Conservation (phyloP, 1,140 invertebrate genomes). For the Scylla paramamosain region DNA sequence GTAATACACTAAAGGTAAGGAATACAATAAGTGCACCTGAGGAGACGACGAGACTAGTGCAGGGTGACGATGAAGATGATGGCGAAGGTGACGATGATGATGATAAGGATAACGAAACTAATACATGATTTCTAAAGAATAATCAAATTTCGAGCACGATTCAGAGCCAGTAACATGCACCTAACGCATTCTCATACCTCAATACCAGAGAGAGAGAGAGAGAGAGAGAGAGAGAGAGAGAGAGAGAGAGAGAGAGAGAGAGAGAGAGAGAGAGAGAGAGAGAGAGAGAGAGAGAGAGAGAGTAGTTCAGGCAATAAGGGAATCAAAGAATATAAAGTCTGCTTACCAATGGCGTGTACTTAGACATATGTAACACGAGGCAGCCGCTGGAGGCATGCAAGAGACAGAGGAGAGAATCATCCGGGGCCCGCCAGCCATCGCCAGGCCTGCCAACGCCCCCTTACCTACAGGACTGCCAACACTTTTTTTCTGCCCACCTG, state of each 20-base stretch:
- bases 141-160: neutral
- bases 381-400: constrained; percentile 67
- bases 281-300: constrained; percentile 57
- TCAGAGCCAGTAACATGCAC: neutral
- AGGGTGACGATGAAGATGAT: too few relatives aligned
- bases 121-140: neutral
- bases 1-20: too few relatives aligned
- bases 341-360: constrained; percentile 73
- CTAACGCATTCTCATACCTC: neutral
- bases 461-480: constrained; percentile 34
- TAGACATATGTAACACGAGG: constrained; percentile 71
- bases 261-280: constrained; percentile 34
- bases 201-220: constrained; percentile 27
- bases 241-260: constrained; percentile 42
- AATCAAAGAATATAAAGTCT: constrained; percentile 36
- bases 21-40: too few relatives aligned
- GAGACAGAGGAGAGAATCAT: constrained; percentile 63
- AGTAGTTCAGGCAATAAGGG: neutral
- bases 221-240: constrained; percentile 54
- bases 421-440: constrained; percentile 7
- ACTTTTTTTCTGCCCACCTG: neutral
- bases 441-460: constrained; percentile 29
- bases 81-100: neutral
- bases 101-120: neutral
- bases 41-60: too few relatives aligned